A percentile compares a stretch with the other conserved stretches of the same genome.
These are phyloP conservation scores for Thalassophryne amazonica DNA, from an alignment of 2,797 vertebrate genomes.

Conservation along the genomic window DNA sequence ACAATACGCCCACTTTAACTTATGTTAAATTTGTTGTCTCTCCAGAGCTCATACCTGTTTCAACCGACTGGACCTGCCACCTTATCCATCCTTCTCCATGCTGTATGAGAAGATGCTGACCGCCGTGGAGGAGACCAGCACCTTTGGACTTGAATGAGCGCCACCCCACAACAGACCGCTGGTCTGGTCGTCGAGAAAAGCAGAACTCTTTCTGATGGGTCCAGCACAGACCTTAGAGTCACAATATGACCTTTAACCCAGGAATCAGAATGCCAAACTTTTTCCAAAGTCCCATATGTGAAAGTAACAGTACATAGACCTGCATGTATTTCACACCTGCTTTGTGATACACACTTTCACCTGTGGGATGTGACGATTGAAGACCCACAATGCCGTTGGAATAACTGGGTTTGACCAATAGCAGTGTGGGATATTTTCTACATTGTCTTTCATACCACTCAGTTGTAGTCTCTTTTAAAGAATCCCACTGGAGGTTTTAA, in stretches of 20 bases:
- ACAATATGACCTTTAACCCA: not conserved
- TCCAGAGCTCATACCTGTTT: slow-evolving; percentile 94
- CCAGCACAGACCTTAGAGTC: too few species aligned
- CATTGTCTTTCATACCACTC: slow-evolving; percentile 4
- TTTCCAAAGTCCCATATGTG: not conserved
- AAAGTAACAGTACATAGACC: not conserved
- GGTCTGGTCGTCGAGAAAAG: not conserved
- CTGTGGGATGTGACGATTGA: slow-evolving; percentile 11
- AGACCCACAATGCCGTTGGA: slow-evolving; percentile 35
- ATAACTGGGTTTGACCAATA: slow-evolving; percentile 5
- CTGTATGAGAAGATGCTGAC: slow-evolving; percentile 95
- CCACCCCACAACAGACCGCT: not conserved
- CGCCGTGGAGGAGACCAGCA: slow-evolving; percentile 96
- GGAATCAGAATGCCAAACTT: not conserved
- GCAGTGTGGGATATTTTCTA: not conserved
- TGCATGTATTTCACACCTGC: slow-evolving; percentile 10
- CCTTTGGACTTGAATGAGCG: slow-evolving; percentile 91
- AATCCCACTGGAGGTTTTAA: not conserved
- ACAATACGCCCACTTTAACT: too few species aligned
- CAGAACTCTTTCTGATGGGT: too few species aligned
- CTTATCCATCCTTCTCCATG: slow-evolving; percentile 95
- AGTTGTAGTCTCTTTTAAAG: not conserved
- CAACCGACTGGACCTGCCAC: slow-evolving; percentile 94
- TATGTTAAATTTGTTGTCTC: slow-evolving; percentile 1
- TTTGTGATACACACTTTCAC: slow-evolving; percentile 13